Evolutionary conservation across 2,113 vertebrate species (phyloP).

Genomic region (Danionella cerebrum): DNA sequence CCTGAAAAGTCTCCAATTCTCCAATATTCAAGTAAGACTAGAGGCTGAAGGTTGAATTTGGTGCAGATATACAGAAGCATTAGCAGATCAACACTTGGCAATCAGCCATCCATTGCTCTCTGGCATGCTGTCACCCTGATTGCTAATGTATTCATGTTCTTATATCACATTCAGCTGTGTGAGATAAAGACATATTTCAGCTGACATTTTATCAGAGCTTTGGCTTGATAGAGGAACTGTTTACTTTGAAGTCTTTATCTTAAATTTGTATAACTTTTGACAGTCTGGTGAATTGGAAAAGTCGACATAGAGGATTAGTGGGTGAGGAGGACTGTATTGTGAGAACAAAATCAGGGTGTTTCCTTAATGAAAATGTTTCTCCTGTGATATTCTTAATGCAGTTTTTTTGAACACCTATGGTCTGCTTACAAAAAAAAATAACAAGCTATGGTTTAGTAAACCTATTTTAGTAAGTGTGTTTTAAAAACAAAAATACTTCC

Average conservation of each 20-base stretch:
- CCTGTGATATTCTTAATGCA: no score
- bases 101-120: neutral
- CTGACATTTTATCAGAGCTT: neutral
- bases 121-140: conserved; percentile 13
- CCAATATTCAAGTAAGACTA: neutral
- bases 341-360: neutral
- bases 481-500: no score
- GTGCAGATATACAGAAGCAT: neutral
- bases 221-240: neutral
- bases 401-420: no score
- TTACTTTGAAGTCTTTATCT: neutral
- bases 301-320: neutral
- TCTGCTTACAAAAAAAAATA: no score
- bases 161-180: neutral
- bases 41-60: neutral
- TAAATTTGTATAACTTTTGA: neutral
- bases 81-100: neutral
- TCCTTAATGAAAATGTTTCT: no score
- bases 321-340: neutral
- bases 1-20: no score
- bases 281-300: neutral
- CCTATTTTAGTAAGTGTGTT: no score
- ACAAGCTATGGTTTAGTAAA: no score
- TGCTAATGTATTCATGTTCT: conserved; percentile 12
- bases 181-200: neutral